Percentiles rank a stretch among this genome's conserved stretches.
These are phyloP conservation scores for Lanistes nyassanus DNA, from an alignment of 1,140 invertebrate genomes.

Conservation along the genomic window DNA sequence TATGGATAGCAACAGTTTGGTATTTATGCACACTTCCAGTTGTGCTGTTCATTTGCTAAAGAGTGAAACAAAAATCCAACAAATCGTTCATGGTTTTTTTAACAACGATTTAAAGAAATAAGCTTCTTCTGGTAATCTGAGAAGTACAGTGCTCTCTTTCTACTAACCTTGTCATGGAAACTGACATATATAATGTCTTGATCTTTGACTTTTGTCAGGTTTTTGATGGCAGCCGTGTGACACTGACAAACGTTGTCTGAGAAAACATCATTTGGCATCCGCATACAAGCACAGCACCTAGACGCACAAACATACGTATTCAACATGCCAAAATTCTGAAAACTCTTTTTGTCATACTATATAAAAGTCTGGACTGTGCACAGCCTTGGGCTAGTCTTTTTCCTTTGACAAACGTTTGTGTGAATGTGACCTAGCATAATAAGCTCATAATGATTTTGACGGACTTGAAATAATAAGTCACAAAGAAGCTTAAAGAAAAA, in stretches of 20 bases:
- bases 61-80: no score
- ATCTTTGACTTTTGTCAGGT: conserved; percentile 77
- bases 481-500: not conserved
- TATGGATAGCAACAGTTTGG: no score
- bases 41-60: no score
- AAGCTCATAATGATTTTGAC: no score
- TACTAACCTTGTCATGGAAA: conserved; percentile 81
- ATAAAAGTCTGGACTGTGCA: not conserved
- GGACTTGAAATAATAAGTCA: not conserved
- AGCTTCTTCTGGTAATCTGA: no score
- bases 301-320: conserved; percentile 1
- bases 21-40: no score
- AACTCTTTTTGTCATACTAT: not conserved
- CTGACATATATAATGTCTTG: conserved; percentile 87
- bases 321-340: not conserved
- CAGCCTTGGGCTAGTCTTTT: no score
- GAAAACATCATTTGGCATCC: conserved; percentile 71
- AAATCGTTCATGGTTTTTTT: no score
- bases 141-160: no score
- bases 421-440: no score
- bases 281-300: conserved; percentile 49
- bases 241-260: conserved; percentile 93
- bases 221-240: conserved; percentile 84
- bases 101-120: no score
- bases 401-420: not conserved